Evolutionary conservation across 2,888 invertebrate species (phyloP), one percentile per base, ranked within the genome.

Genomic region (Cosmorhoe ocellata): DNA sequence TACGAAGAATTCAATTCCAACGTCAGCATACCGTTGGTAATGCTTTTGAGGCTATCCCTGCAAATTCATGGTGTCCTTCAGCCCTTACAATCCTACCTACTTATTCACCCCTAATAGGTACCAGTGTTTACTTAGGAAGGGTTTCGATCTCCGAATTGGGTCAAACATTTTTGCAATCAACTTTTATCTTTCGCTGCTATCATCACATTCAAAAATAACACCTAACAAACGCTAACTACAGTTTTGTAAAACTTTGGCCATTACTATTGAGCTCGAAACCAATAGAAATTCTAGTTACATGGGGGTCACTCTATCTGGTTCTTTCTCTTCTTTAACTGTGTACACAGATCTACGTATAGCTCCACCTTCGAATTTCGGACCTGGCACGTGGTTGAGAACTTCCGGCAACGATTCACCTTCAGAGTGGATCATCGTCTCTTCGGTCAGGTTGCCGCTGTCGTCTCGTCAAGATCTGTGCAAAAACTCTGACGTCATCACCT

Each of bases 381-480:
- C 75, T 6, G 88, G 77, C 36, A 90, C 81, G 58, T 90, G 90
- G 58, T 90, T 85, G 50, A 90, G 67, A 37, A 91, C 89, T 66
- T 91, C 91, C 32, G 91, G 91, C 59, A 90, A 69, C 27, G 81
- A 81, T 57, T 90, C 90, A 8, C 80, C 81, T 60, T 88, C 89
- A 49, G 90, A 86, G 65, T 81, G 77, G 42, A 86, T 69, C 59
- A 84, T 67, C 30, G 86, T 84, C 34, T 90, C 89, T 34, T 90
- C 88, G 45, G 84, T 85, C 57, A 88, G 64, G 63, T 84, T 79
- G 33, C 77, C 81, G 54, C 84, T 81, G 60, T 81, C 82, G 66
- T 88, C 90, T 70, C 89, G 90, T 90, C 90, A 90, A 82, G 90
- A 90, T 32, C 88, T 62, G 57, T 88, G 89, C 30, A 89, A 59